A percentile compares a stretch with the other conserved stretches of the same genome.
Evolutionary conservation across 2,113 vertebrate genomes (phyloP).

Genomic region (Columba janthina): DNA sequence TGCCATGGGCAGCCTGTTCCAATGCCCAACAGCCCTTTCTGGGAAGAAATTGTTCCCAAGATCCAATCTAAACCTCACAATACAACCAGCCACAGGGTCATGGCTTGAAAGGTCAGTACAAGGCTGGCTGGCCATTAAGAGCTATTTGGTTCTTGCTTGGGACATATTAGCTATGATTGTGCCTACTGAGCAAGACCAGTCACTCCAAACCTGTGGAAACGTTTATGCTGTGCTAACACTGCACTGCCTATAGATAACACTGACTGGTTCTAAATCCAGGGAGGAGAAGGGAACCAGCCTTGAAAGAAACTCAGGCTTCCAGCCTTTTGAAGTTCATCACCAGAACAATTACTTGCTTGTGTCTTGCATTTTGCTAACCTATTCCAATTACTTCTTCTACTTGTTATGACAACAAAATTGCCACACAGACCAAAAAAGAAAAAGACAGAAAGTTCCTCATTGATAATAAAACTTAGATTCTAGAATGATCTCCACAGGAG

Average conservation of each 20-base stretch:
- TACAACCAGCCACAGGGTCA: not conserved
- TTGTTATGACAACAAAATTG: slow-evolving; percentile 5
- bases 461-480: not conserved
- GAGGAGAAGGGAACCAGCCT: not conserved
- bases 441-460: not conserved
- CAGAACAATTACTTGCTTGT: not conserved
- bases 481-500: not conserved
- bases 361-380: not conserved
- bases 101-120: too few species aligned
- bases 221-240: not conserved
- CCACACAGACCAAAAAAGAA: not conserved
- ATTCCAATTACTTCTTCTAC: not conserved
- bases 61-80: not conserved
- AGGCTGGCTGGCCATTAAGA: too few species aligned
- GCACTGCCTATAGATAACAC: not conserved
- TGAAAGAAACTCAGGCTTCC: not conserved
- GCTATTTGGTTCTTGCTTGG: too few species aligned
- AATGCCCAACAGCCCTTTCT: too few species aligned
- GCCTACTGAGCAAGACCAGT: too few species aligned
- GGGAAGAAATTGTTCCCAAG: too few species aligned
- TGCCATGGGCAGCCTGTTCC: too few species aligned
- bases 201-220: too few species aligned
- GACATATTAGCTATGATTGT: too few species aligned
- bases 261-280: not conserved
- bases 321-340: not conserved